Evolutionary conservation across 2,888 invertebrate species (phyloP), one percentile per base, ranked within the genome.

Genomic region (Dryobota labecula): DNA sequence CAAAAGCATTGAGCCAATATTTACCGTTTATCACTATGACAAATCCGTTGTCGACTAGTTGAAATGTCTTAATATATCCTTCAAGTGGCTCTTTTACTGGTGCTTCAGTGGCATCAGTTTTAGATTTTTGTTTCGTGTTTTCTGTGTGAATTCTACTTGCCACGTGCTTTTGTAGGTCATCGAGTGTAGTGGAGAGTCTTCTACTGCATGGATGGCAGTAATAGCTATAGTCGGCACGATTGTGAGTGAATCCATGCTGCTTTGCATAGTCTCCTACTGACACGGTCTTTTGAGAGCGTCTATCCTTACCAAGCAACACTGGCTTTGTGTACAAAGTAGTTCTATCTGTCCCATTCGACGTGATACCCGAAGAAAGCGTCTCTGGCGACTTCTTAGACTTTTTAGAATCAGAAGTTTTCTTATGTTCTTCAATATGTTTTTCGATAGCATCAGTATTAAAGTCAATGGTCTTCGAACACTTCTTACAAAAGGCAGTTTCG

Each of bases 401-500:
- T n/a, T n/a, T n/a, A n/a, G n/a, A n/a, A 45, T 18, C 47, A 38
- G 33, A 0, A 56, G 20, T 24, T 18, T 58, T 71, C 13, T 60
- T 58, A 56, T 80, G 79, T 11, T 73, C 68, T 20, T 73, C 62
- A 43, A 80, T 80, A 33, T 80, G 79, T 38, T 56, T 66, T 0
- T 76, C 73, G 9, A 80, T 76, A 30, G 80, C 68, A 13, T 33
- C 9, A 27, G 49, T 68, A 56, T 63, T 56, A 47, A 76, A 80
- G 15, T 76, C 80, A 30, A 80, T 58, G 47, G 63, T 60, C 43
- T 68, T 69, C 0, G 62, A 66, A 73, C 79, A 80, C 20, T 63
- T 73, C 51, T 80, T 80, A 24, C 79, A 80, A 47, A 66, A 72
- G 11, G 83, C 81, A 49, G 66, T 71, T 56, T 80, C 74, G 27